phyloP scores from a whole-genome alignment of 2,797 vertebrate species.

The Manis crassicaudata region DNA sequence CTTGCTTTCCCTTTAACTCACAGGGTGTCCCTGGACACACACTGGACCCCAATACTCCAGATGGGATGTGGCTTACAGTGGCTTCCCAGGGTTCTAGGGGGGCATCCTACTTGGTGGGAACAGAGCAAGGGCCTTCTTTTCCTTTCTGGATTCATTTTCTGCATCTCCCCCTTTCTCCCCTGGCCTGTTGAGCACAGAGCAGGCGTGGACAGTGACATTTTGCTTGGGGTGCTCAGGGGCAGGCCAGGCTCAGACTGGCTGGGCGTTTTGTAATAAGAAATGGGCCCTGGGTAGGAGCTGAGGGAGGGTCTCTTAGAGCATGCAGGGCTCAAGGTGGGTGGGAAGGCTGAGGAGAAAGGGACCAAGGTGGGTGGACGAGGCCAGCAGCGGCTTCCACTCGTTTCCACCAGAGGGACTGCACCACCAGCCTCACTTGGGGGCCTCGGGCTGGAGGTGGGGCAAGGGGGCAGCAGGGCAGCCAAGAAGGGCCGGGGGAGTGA shows the following conservation, averaged over 20 bases:
- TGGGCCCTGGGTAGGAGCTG: background rate
- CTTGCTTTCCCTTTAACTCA: background rate
- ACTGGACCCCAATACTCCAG: background rate
- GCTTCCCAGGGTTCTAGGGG: slow-evolving; percentile 28
- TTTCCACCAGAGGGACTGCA: background rate
- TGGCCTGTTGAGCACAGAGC: background rate
- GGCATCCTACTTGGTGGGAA: background rate
- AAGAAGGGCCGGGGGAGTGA: fast-evolving
- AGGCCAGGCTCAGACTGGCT: background rate
- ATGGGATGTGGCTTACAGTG: background rate
- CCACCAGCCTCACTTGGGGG: background rate
- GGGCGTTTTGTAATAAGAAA: background rate
- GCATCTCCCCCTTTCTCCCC: background rate
- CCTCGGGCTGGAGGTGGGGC: background rate
- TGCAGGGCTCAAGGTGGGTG: background rate
- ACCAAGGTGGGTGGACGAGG: fast-evolving
- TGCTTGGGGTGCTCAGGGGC: background rate
- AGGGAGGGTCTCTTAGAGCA: background rate
- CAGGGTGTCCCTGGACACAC: background rate
- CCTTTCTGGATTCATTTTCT: background rate
- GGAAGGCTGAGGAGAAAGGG: background rate
- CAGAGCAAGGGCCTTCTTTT: background rate
- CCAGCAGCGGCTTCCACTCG: background rate
- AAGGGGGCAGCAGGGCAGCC: no score
- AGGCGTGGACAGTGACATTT: background rate